Evolutionary conservation across 2,888 invertebrate species (phyloP), one percentile per base, ranked within the genome.

Genomic region (Stenoptilia bipunctidactyla): DNA sequence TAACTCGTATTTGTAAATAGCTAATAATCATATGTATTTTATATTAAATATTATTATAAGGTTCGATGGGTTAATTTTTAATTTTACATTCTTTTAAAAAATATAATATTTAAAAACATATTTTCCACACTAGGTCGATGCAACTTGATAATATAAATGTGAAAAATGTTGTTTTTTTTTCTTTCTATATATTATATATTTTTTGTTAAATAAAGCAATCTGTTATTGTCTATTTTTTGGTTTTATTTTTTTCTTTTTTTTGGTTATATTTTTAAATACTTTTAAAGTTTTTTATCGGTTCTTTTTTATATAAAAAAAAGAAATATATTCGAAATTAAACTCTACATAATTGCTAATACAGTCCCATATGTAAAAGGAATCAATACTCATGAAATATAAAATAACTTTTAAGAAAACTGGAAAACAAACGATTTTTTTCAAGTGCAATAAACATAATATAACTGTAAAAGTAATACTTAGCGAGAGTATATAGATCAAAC

Each of bases 161-260:
- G 74, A 61, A 74, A 75, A 74, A 67, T 63, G 49, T 71, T 72
- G 76, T 80, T 80, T 82, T 69, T 66, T 61, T 56, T 50, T 53
- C 56, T 71, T 73, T 77, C 69, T 76, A 75, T 79, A 82, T 80
- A 77, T 77, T 79, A 79, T 82, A 80, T 82, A 80, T 82, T 82
- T 82, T 82, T 83, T 83, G 83, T 83, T 83, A 82, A 82, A 83
- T 83, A 83, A 83, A 83, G 77, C 79, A 82, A 80, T 75, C 74
- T 80, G 83, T 83, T 83, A 83, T 82, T 80, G 80, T 82, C 79
- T 71, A 75, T 64, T 52, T 45, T 58, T 56, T 71, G 4, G 30
- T 34, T 75, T 80, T 63, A 66, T 75, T 79, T 83, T 72, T 70
- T 76, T 79, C 79, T 73, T 58, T 58, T 57, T 64, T 61, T 49